These are phyloP conservation scores for Pentamera pediparva DNA, from an alignment of 53 echinoderm and acorn worm species.

Conservation along the genomic window DNA sequence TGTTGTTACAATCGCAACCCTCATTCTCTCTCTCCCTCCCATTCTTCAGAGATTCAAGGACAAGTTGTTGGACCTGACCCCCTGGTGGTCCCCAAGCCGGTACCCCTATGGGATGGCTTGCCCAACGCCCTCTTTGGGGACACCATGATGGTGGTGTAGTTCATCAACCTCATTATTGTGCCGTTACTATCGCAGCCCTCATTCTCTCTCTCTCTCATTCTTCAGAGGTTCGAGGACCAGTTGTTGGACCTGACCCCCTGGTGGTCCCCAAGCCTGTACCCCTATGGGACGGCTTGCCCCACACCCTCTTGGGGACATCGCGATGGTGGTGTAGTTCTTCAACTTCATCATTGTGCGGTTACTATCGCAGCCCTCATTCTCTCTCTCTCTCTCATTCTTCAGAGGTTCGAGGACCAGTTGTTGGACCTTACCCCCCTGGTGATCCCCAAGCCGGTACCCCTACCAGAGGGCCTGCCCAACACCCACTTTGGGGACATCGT, in stretches of 20 bases:
- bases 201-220: neutral
- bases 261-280: slow-evolving; percentile 76
- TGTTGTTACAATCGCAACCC: too few species aligned
- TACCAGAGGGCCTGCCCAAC: slow-evolving; percentile 82
- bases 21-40: too few species aligned
- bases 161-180: too few species aligned
- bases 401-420: slow-evolving; percentile 87
- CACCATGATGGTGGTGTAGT: slow-evolving; percentile 82
- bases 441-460: slow-evolving; percentile 63
- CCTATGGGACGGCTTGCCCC: slow-evolving; percentile 84
- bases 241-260: slow-evolving; percentile 56
- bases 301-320: slow-evolving; percentile 88
- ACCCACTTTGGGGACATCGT: slow-evolving; percentile 70
- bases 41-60: slow-evolving; percentile 74
- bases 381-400: neutral
- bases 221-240: slow-evolving; percentile 89
- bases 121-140: slow-evolving; percentile 93
- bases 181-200: too few species aligned
- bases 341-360: too few species aligned
- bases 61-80: slow-evolving; percentile 64
- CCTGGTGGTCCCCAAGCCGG: slow-evolving; percentile 72
- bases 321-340: slow-evolving; percentile 87
- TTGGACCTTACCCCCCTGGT: slow-evolving; percentile 55
- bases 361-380: too few species aligned
- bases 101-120: slow-evolving; percentile 78